These are phyloP conservation scores for Mnemiopsis leidyi DNA, from an alignment of 37 sponge, comb jelly and placozoan species.

Conservation along the genomic window DNA sequence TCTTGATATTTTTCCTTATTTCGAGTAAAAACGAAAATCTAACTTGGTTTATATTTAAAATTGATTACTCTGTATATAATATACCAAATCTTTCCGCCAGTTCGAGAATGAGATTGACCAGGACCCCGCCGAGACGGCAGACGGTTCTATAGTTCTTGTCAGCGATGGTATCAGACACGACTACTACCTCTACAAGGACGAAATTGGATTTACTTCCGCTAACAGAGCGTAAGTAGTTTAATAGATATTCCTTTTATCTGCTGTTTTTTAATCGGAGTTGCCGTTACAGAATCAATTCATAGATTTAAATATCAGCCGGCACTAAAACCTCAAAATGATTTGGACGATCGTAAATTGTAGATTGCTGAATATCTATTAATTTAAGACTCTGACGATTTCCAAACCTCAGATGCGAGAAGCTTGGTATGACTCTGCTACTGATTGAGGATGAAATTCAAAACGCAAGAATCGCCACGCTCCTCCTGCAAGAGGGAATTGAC, in stretches of 20 bases:
- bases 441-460: conserved; percentile 56
- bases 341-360: no score
- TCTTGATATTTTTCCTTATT: no score
- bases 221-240: conserved; percentile 50
- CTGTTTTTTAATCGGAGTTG: not conserved
- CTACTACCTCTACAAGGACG: conserved; percentile 54
- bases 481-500: conserved; percentile 7
- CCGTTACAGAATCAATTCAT: not conserved
- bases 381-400: not conserved
- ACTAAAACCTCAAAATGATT: not conserved
- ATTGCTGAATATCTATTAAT: not conserved
- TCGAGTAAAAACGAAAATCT: no score
- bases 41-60: no score
- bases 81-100: no score
- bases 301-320: not conserved
- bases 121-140: not conserved
- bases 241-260: not conserved
- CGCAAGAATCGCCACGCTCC: conserved; percentile 7
- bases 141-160: not conserved
- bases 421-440: conserved; percentile 51
- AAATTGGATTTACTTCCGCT: conserved; percentile 30
- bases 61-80: no score
- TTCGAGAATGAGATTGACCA: not conserved
- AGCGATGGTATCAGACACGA: conserved; percentile 37
- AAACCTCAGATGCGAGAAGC: conserved; percentile 6